Evolutionary conservation across 2,888 invertebrate species (phyloP), one percentile per base, ranked within the genome.

Genomic region (Parnassius apollo): DNA sequence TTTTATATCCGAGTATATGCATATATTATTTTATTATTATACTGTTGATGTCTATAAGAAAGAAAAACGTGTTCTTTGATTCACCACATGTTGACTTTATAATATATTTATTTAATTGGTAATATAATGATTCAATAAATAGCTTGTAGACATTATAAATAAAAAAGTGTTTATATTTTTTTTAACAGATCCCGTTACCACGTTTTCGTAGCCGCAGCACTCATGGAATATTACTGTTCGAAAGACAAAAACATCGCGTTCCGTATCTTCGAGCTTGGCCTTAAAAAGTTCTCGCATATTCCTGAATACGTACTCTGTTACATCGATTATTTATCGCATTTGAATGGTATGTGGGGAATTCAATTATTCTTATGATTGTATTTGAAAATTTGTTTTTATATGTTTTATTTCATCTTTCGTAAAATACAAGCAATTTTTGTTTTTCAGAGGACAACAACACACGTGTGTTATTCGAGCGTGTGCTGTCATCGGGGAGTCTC

Each of bases 141-240:
- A 35, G 35, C 35, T 35, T 35, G 35, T 35, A 35, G 7, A 35
- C 35, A 35, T 35, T 35, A 35, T 3, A 35, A 35, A 35, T 35
- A 7, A 35, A 35, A 35, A 35, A 35, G 7, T 35, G 0, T 7
- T 3, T 35, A 35, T 35, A 45, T 8, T 57, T 12, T 35, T 9
- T 42, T 42, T 18, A 18, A 72, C 67, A 93, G 95, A 46, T 95
- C 96, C 0, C 95, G 95, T 2, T 98, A 97, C 87, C 98, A 99
- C 85, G 96, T 99, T 52, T 99, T 97, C 85, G 98, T 99, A 0
- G 96, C 98, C 0, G 98, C 99, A 0, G 99, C 99, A 0, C 92
- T 99, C 0, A 99, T 99, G 99, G 99, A 99, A 85, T 99, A 99
- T 85, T 99, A 99, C 80, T 99, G 99, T 82, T 98, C 97, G 49